Evolutionary conservation across 2,797 vertebrate genomes (phyloP), one percentile per base, ranked within the genome.

Genomic region (Helicolenus hilgendorfi): DNA sequence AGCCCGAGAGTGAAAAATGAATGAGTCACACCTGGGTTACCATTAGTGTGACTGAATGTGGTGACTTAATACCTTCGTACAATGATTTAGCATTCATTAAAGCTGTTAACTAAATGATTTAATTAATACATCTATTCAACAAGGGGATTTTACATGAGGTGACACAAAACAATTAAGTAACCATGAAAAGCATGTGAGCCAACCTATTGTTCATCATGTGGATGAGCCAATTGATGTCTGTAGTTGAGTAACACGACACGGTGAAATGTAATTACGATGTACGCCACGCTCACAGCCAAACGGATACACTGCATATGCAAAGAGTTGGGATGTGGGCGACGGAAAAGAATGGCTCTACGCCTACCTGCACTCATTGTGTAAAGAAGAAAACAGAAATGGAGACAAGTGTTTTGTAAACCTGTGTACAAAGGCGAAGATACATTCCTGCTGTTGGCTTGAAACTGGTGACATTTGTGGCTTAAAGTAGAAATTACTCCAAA

Each of bases 121-220:
- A 72, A 88, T 89, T 86, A 77, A 85, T 78, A 35, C 35, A 41
- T 59, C 41, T 73, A 74, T 45, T 70, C 74, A 85, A 72, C 69
- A 35, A 68, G 27, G 72, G 86, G 79, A 73, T 83, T 92, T 79
- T 76, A 67, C 65, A 88, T 31, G 65, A 76, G 71, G 33, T 24
- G 14, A 77, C 55, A 81, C 38, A 79, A 88, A 84, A 81, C 81
- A 84, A 79, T 89, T 77, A 86, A 88, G 41, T 27, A 13, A 22
- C 65, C 77, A 36, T 84, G 77, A 83, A 86, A 87, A 73, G 70
- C 62, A 35, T 83, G 24, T 38, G 67, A 79, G 67, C 24, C 73
- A 49, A 79, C 31, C 77, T 64, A 63, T 81, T 86, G 75, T 87
- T 86, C 15, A 5, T 36, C 56, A 35, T 38, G 3, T 68, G 80